Percentiles rank a stretch among this genome's conserved stretches.
These are phyloP conservation scores for Caenorhabditis macrosperma DNA, from an alignment of 2,888 invertebrate species.

Conservation along the genomic window DNA sequence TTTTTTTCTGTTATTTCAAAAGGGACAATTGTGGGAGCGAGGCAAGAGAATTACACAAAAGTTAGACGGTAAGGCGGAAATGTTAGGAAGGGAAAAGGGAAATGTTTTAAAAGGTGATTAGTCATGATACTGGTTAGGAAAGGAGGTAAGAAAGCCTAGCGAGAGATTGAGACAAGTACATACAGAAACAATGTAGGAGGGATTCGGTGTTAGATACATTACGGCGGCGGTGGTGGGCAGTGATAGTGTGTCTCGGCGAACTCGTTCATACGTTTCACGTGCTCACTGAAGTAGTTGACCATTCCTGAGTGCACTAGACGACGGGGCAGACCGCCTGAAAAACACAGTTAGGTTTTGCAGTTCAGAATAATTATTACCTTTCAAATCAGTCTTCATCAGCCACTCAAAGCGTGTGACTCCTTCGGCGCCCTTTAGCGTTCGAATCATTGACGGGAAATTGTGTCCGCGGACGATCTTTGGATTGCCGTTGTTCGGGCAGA, in stretches of 20 bases:
- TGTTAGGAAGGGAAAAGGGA: neutral
- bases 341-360: no score
- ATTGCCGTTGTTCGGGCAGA: conserved; percentile 57
- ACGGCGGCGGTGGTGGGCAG: conserved; percentile 12
- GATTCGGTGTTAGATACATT: neutral
- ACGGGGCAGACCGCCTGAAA: conserved; percentile 62
- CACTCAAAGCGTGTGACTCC: conserved; percentile 59
- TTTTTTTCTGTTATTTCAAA: no score
- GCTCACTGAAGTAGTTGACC: conserved; percentile 61
- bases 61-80: neutral
- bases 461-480: conserved; percentile 62
- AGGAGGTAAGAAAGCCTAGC: neutral
- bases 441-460: conserved; percentile 65
- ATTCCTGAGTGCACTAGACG: conserved; percentile 64
- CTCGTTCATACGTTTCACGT: conserved; percentile 54
- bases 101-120: conserved; percentile 27
- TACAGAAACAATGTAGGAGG: conserved; percentile 22
- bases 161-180: conserved; percentile 6
- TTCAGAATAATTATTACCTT: conserved; percentile 30
- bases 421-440: conserved; percentile 28
- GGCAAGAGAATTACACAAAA: neutral
- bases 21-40: neutral
- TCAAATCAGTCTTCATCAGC: conserved; percentile 68
- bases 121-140: conserved; percentile 27
- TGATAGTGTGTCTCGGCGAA: conserved; percentile 57